phyloP scores from a whole-genome alignment of 2,888 invertebrate genomes.

The Theretra japonica region DNA sequence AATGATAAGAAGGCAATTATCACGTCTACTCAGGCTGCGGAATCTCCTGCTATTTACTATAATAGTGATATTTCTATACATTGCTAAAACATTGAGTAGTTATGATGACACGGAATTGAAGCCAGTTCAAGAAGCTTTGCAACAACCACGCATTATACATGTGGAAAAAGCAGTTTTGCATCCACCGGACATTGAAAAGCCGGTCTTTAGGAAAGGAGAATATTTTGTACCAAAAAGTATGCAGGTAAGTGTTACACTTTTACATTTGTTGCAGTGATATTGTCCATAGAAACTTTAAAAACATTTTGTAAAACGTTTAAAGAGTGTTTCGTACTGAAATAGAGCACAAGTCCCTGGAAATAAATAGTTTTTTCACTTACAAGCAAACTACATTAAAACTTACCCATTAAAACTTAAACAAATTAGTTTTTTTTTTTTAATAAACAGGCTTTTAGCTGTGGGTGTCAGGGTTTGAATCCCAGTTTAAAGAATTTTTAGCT shows the following conservation, averaged over 20 bases:
- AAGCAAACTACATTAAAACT: no score
- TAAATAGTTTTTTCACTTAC: no score
- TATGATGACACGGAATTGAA: slow-evolving; percentile 39
- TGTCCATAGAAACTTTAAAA: no score
- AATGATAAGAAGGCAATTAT: slow-evolving; percentile 54
- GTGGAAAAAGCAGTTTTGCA: slow-evolving; percentile 29
- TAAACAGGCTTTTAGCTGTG: no score
- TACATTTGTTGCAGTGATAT: no score
- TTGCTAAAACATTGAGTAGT: slow-evolving; percentile 51
- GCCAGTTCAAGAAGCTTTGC: slow-evolving; percentile 38
- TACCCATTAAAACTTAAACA: no score
- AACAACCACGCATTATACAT: slow-evolving; percentile 32
- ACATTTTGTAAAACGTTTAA: no score
- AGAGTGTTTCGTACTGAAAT: no score
- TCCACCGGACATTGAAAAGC: slow-evolving; percentile 7
- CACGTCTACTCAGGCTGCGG: slow-evolving; percentile 62
- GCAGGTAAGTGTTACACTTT: slow-evolving; percentile 50
- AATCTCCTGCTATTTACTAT: slow-evolving; percentile 64
- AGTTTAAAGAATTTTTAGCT: no score
- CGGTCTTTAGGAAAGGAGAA: slow-evolving; percentile 34
- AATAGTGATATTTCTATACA: slow-evolving; percentile 60
- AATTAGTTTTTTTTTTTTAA: no score
- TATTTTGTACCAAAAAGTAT: slow-evolving; percentile 63
- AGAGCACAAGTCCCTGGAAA: no score
- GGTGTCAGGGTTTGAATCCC: no score